Evolutionary conservation across 2,888 invertebrate species (phyloP).

Genomic region (Gnatocerus cornutus): DNA sequence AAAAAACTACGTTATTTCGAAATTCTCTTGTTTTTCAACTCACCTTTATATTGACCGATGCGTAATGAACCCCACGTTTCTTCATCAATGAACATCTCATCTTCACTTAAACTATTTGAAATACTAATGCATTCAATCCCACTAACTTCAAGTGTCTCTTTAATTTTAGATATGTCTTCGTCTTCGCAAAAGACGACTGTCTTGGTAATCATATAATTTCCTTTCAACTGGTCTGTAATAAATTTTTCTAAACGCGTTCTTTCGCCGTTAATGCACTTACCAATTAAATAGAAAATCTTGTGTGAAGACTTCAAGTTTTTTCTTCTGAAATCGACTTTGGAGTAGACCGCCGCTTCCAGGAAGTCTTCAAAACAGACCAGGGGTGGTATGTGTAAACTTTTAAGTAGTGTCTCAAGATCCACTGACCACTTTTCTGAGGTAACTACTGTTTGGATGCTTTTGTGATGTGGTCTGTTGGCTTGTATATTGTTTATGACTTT

Average conservation of each 20-base stretch:
- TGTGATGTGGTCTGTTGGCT: conserved; percentile 16
- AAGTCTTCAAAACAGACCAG: conserved; percentile 29
- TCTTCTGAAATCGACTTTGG: conserved; percentile 18
- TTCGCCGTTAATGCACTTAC: neutral
- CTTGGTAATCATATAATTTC: conserved; percentile 7
- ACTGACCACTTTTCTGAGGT: conserved; percentile 32
- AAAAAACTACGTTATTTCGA: conserved; percentile 9
- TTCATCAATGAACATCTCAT: conserved; percentile 22
- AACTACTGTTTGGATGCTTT: conserved; percentile 20
- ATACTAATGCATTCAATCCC: conserved; percentile 34
- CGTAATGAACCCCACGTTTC: conserved; percentile 17
- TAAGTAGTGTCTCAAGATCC: conserved; percentile 13
- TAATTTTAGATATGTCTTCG: conserved; percentile 9
- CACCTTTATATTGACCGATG: conserved; percentile 22
- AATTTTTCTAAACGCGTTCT: neutral
- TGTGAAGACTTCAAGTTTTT: conserved; percentile 16
- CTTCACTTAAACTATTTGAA: conserved; percentile 26
- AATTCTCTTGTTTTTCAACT: neutral
- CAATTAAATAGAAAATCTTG: conserved; percentile 26
- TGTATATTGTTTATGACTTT: conserved; percentile 11
- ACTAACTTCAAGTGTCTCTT: conserved; percentile 4
- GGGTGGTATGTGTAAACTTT: conserved; percentile 9
- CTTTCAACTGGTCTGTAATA: conserved; percentile 32
- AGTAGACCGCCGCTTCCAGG: conserved; percentile 35
- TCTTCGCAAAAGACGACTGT: conserved; percentile 35